These are phyloP conservation scores for Crambe crambe DNA, from an alignment of 37 sponge, comb jelly and placozoan genomes.

Conservation along the genomic window DNA sequence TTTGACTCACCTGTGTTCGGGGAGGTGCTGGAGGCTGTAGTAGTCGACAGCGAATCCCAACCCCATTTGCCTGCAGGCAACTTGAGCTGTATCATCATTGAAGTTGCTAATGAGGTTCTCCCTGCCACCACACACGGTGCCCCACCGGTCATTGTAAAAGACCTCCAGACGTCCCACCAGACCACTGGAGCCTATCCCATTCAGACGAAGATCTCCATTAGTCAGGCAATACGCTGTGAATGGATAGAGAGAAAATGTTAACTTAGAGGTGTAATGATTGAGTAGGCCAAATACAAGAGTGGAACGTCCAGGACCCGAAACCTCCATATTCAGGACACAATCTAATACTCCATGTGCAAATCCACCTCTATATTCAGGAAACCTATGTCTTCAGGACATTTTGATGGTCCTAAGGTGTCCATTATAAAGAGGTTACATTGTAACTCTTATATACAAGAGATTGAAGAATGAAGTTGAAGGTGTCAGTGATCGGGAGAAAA, in stretches of 20 bases:
- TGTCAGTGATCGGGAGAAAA: too few relatives aligned
- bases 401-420: too few relatives aligned
- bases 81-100: background rate
- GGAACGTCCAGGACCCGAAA: too few relatives aligned
- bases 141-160: constrained; percentile 33
- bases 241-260: constrained; percentile 8
- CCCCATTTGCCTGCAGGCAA: constrained; percentile 54
- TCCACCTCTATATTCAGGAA: too few relatives aligned
- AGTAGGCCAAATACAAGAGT: too few relatives aligned
- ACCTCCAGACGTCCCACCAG: constrained; percentile 31
- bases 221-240: background rate
- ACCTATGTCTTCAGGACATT: too few relatives aligned
- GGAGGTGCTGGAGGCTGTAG: background rate
- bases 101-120: background rate
- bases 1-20: background rate
- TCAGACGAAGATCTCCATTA: background rate
- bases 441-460: too few relatives aligned
- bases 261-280: too few relatives aligned
- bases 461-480: too few relatives aligned
- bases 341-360: too few relatives aligned
- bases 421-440: too few relatives aligned
- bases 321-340: too few relatives aligned
- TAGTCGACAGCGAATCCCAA: constrained; percentile 36
- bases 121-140: constrained; percentile 34
- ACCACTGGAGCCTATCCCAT: constrained; percentile 16